Evolutionary conservation across 2,888 invertebrate genomes (phyloP), one percentile per base, ranked within the genome.

Genomic region (Mythimna impura): DNA sequence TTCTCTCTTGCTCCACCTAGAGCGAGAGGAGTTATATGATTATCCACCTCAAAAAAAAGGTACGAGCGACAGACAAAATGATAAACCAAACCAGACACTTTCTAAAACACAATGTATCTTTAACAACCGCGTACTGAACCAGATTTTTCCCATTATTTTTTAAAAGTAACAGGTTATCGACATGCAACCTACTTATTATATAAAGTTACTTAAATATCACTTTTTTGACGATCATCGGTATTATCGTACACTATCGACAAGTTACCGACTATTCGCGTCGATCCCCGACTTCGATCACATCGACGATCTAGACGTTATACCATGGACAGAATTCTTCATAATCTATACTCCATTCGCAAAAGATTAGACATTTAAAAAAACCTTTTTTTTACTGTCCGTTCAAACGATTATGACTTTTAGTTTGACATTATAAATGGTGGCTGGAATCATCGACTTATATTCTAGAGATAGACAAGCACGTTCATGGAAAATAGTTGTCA

Each of bases 151-250:
- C 0, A 63, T 57, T 54, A 9, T n/a, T 25, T 1, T 22, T 55
- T 47, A 73, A 47, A 20, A 30, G 36, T 60, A 36, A 54, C 36
- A 66, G 34, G 34, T 43, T 43, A 43, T 43, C 58, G 12, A 74
- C 62, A 66, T 25, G 64, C 63, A 76, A 64, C 64, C 52, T 36
- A 63, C 54, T 64, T 60, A 73, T n/a, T 61, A 63, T 79, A 62
- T 71, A 81, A 73, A 55, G 50, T 71, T 79, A 79, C 83, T 80
- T 74, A 79, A 61, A 80, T 80, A 80, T 80, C 80, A 80, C 80
- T 60, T 70, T 66, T 66, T 73, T 70, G 57, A 72, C 67, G 54
- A 80, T 68, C 64, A 63, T 55, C 71, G 65, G 66, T 25, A 55
- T 61, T 17, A 47, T 61, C 36, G 36, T 63, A 55, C 65, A 55